Conservation (phyloP, 1,140 invertebrate species). For the Drosophila leontia region DNA sequence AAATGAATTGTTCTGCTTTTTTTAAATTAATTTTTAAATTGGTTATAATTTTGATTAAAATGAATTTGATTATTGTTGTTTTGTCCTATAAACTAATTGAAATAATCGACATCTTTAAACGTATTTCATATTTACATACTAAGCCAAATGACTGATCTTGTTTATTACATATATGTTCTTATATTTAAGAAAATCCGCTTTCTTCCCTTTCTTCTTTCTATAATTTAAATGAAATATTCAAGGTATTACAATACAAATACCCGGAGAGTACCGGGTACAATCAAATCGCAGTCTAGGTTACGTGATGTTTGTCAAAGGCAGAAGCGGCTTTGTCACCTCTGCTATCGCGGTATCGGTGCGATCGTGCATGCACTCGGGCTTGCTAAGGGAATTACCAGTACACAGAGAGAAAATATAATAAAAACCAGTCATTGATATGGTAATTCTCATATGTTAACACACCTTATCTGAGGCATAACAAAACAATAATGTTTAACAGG, state of each 20-base stretch:
- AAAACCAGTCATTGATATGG: not conserved
- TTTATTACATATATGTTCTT: too few species aligned
- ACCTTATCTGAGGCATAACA: not conserved
- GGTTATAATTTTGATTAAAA: too few species aligned
- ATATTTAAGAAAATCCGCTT: not conserved
- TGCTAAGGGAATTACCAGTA: slow-evolving; percentile 32
- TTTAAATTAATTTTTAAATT: too few species aligned
- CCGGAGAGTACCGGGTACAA: slow-evolving; percentile 4
- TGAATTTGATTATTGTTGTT: too few species aligned
- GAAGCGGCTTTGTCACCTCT: slow-evolving; percentile 25
- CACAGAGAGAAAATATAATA: not conserved
- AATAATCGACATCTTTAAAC: too few species aligned
- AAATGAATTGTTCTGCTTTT: too few species aligned
- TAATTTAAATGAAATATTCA: not conserved
- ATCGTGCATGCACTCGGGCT: slow-evolving; percentile 26
- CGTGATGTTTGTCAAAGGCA: slow-evolving; percentile 39
- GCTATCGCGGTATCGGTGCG: slow-evolving; percentile 17
- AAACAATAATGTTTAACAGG: not conserved
- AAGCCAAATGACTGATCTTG: too few species aligned
- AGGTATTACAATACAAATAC: not conserved
- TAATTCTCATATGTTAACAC: not conserved
- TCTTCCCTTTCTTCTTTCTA: not conserved
- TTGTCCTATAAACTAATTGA: too few species aligned
- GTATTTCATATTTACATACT: too few species aligned
- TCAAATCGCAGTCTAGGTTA: slow-evolving; percentile 36